Conservation (phyloP, 53 echinoderm and acorn worm genomes). For the Echinometra lucunter region DNA sequence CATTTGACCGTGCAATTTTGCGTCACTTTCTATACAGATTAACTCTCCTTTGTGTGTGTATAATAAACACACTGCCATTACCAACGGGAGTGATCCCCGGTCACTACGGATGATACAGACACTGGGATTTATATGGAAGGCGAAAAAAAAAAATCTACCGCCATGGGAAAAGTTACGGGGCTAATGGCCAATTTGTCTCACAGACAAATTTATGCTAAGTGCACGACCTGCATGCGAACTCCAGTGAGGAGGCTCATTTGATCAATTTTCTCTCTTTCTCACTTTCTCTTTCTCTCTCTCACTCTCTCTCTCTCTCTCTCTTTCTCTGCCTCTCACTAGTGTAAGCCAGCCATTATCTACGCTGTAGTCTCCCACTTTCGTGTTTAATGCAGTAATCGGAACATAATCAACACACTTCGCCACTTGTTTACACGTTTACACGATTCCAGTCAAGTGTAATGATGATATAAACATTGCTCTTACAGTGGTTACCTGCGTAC, state of each 20-base stretch:
- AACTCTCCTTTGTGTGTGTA: not conserved
- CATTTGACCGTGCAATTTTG: not conserved
- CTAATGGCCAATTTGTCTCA: conserved; percentile 38
- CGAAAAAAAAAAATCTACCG: not conserved
- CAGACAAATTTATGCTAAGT: conserved; percentile 7
- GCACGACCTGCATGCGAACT: not conserved
- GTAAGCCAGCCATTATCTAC: not conserved
- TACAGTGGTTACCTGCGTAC: not conserved
- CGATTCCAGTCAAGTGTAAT: not conserved
- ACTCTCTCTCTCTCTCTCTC: not conserved
- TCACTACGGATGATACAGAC: not conserved
- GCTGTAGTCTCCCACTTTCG: not conserved
- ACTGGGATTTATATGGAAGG: not conserved
- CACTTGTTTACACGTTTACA: conserved; percentile 4
- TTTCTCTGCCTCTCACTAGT: not conserved
- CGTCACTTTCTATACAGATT: not conserved
- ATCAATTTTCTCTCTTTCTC: not conserved
- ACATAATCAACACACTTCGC: not conserved
- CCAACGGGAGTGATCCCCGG: not conserved
- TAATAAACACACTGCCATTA: not conserved
- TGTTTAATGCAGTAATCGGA: not conserved
- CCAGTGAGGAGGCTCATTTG: not conserved
- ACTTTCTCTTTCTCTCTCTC: not conserved
- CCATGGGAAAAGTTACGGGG: conserved; percentile 10
- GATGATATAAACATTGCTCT: not conserved